Percentiles rank a stretch among this genome's conserved stretches.
Evolutionary conservation across 2,113 vertebrate genomes (phyloP).

Genomic region (Redunca redunca): DNA sequence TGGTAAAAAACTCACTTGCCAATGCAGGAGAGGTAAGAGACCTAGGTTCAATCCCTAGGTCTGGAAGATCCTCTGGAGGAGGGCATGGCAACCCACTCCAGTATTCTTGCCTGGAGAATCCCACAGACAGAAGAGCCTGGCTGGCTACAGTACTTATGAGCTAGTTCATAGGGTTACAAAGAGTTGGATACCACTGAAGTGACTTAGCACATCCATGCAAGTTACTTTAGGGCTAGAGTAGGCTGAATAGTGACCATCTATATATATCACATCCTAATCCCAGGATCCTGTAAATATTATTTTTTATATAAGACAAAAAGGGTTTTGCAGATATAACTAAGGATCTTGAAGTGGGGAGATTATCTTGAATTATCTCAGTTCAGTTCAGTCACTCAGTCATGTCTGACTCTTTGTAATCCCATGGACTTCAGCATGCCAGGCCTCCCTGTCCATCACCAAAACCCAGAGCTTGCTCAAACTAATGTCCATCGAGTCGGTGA

Average conservation of each 20-base stretch:
- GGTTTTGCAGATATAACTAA: neutral
- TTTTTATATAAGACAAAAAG: neutral
- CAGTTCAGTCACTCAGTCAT: neutral
- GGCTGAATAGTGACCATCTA: neutral
- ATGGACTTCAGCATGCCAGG: neutral
- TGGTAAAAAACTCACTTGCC: neutral
- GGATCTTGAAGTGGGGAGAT: neutral
- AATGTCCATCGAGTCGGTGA: fast-evolving
- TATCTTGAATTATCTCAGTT: neutral
- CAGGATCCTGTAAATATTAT: neutral
- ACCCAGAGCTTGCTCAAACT: neutral
- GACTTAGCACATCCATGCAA: neutral
- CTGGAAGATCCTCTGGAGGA: neutral
- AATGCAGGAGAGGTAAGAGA: neutral
- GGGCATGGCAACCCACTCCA: neutral
- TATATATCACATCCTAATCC: neutral
- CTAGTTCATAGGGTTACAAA: neutral
- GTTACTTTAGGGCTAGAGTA: neutral
- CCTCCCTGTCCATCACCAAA: neutral
- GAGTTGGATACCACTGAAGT: neutral
- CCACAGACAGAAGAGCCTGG: neutral
- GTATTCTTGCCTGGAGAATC: neutral
- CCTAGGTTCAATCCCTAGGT: neutral
- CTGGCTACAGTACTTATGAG: neutral
- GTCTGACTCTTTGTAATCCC: neutral